A percentile compares a stretch with the other conserved stretches of the same genome.
Evolutionary conservation across 2,113 vertebrate genomes (phyloP).

Genomic region (sheep (Ovis aries)): DNA sequence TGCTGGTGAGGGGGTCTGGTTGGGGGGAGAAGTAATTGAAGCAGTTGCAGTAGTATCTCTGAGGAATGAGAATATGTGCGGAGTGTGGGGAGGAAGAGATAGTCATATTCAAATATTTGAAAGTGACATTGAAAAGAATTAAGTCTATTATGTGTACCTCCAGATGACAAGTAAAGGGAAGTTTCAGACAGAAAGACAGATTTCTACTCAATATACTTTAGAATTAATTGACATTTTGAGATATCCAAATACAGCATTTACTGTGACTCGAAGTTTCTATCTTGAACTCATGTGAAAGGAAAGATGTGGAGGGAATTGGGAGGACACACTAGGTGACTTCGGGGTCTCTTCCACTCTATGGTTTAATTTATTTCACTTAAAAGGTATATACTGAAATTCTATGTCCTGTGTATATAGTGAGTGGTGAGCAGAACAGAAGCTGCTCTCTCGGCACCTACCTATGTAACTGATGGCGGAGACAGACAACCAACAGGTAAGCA

Average conservation of each 20-base stretch:
- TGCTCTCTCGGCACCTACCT: background rate
- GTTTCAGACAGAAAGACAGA: background rate
- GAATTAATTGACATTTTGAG: background rate
- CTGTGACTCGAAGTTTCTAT: background rate
- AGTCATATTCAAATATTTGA: background rate
- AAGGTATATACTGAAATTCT: background rate
- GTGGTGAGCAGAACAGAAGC: background rate
- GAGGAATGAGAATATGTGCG: background rate
- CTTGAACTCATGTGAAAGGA: background rate
- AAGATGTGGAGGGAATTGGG: background rate
- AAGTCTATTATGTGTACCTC: background rate
- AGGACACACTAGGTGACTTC: fast-evolving
- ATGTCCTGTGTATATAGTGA: background rate
- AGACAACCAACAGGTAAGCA: background rate
- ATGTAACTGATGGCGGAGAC: background rate
- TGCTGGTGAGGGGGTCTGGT: background rate
- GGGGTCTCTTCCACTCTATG: background rate
- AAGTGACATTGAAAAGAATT: constrained; percentile 13
- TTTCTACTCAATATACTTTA: background rate
- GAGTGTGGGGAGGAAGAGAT: background rate
- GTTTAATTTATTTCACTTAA: background rate
- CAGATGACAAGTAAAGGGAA: background rate
- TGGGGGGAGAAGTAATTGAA: background rate
- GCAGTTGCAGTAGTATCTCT: background rate
- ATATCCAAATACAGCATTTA: background rate